phyloP scores from a whole-genome alignment of 2,888 invertebrate species.

The Mayetiola destructor region DNA sequence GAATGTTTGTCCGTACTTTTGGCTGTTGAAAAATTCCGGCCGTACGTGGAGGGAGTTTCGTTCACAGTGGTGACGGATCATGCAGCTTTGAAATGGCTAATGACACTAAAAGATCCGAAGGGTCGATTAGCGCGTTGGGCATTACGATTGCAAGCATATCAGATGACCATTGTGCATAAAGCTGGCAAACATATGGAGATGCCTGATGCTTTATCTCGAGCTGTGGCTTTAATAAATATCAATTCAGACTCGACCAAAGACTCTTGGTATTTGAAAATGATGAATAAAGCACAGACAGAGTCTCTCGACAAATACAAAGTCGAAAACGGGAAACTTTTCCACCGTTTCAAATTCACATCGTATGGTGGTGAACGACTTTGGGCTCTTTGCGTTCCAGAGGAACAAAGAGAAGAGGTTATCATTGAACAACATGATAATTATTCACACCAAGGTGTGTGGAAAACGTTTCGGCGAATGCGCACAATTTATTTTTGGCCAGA shows the following conservation, averaged over 20 bases:
- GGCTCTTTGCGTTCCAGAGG: neutral
- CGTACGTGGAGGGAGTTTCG: neutral
- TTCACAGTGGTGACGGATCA: conserved; percentile 15
- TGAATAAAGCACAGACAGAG: neutral
- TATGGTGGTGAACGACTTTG: neutral
- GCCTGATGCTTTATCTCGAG: conserved; percentile 20
- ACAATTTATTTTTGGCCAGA: conserved; percentile 1
- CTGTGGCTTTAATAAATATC: neutral
- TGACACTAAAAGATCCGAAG: conserved; percentile 18
- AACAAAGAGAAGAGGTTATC: neutral
- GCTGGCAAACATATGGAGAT: conserved; percentile 18
- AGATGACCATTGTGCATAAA: neutral
- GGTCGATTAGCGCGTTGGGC: conserved; percentile 17
- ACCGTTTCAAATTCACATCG: no score
- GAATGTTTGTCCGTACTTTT: conserved; percentile 16
- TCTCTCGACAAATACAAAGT: neutral
- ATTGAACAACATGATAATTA: neutral
- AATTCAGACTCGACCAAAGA: neutral
- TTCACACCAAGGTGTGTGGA: neutral
- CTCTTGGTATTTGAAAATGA: neutral
- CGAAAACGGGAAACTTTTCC: neutral
- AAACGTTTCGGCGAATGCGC: neutral
- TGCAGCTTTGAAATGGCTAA: conserved; percentile 10
- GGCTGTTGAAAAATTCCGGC: conserved; percentile 6
- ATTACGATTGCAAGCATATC: neutral